Evolutionary conservation across 2,113 vertebrate species (phyloP).

Genomic region (Hyaena hyaena): DNA sequence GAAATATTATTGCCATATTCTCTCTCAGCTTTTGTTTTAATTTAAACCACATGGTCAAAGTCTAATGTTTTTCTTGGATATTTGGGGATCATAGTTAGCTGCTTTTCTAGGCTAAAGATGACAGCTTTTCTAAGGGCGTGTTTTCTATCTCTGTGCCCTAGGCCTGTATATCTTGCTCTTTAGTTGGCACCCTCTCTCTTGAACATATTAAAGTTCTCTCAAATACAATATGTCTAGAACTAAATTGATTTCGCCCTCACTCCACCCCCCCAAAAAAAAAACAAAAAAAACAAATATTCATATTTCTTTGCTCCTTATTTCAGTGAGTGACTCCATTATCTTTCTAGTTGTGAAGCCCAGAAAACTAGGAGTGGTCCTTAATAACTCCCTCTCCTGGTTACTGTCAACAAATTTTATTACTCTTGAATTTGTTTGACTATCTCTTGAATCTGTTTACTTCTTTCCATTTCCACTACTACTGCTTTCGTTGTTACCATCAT

Average conservation of each 20-base stretch:
- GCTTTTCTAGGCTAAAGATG: slow-evolving; percentile 53
- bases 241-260: neutral
- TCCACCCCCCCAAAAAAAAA: too few species aligned
- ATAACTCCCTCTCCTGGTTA: neutral
- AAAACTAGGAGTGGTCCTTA: neutral
- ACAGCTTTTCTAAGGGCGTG: slow-evolving; percentile 30
- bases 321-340: neutral
- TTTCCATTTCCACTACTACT: neutral
- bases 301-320: slow-evolving; percentile 44
- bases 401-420: slow-evolving; percentile 18
- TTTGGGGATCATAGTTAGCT: slow-evolving; percentile 42
- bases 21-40: slow-evolving; percentile 57
- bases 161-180: neutral
- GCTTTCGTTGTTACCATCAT: neutral
- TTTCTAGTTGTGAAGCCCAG: neutral
- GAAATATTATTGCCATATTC: slow-evolving; percentile 18
- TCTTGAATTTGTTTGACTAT: neutral
- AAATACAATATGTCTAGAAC: neutral
- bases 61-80: slow-evolving; percentile 46
- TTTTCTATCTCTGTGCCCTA: slow-evolving; percentile 6
- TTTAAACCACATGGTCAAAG: slow-evolving; percentile 58
- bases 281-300: neutral
- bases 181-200: slow-evolving; percentile 1
- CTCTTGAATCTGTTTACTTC: neutral
- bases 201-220: neutral